These are phyloP conservation scores for Mesoclemmys tuberculata DNA, from an alignment of 2,113 vertebrate genomes.

Conservation along the genomic window DNA sequence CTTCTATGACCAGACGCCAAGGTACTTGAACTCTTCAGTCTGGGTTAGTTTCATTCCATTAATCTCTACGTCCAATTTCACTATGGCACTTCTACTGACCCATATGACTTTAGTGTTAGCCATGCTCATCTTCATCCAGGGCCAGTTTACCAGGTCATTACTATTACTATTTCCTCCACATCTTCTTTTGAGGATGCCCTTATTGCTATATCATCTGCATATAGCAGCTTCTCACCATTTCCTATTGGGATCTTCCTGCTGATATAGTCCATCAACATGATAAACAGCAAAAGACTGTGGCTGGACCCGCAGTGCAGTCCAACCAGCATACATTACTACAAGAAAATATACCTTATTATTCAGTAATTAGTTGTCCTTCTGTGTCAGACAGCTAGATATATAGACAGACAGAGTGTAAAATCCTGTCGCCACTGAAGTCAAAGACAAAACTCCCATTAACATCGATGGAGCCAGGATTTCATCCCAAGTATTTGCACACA, in stretches of 20 bases:
- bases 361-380: neutral
- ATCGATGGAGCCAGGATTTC: neutral
- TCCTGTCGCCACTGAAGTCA: neutral
- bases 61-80: neutral
- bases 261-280: neutral
- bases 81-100: neutral
- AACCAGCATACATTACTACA: neutral
- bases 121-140: neutral
- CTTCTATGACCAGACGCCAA: neutral
- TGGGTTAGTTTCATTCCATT: neutral
- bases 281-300: neutral
- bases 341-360: neutral
- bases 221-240: neutral
- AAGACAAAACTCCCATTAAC: neutral
- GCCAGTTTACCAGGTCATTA: neutral
- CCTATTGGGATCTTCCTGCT: neutral
- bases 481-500: neutral
- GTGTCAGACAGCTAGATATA: neutral
- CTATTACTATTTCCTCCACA: neutral
- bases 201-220: neutral
- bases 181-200: neutral
- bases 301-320: neutral
- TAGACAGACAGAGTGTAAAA: neutral
- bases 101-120: neutral
- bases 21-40: neutral